These are phyloP conservation scores for Hydrotaea diabolus DNA, from an alignment of 2,888 invertebrate species.

Conservation along the genomic window DNA sequence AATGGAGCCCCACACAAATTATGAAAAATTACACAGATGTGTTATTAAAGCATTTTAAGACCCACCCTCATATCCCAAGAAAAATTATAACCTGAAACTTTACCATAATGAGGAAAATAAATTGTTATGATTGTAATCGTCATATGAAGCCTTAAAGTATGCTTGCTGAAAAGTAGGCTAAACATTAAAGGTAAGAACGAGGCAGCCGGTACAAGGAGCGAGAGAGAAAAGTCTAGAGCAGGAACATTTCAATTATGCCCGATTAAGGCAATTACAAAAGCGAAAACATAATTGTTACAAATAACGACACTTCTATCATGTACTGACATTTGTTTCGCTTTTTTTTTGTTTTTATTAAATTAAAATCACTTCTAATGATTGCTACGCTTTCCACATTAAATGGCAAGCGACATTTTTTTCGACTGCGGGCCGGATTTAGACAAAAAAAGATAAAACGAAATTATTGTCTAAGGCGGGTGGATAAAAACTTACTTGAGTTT, in stretches of 20 bases:
- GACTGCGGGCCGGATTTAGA: no score
- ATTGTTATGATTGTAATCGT: conserved; percentile 7
- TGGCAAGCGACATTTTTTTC: neutral
- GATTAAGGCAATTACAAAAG: conserved; percentile 29
- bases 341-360: neutral
- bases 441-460: neutral
- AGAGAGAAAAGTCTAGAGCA: conserved; percentile 1
- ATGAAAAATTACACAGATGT: neutral
- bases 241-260: conserved; percentile 26
- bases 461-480: neutral
- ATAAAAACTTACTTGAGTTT: neutral
- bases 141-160: conserved; percentile 22
- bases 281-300: neutral
- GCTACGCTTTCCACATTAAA: neutral
- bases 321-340: neutral
- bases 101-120: neutral
- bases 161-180: conserved; percentile 10
- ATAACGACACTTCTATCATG: neutral
- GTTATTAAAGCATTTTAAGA: neutral
- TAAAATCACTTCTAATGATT: conserved; percentile 11
- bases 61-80: no score
- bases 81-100: neutral
- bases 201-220: neutral
- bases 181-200: neutral
- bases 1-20: neutral